Base-by-base conservation (phyloP, 2,113 vertebrate genomes). In the Pseudopipra pipra region DNA sequence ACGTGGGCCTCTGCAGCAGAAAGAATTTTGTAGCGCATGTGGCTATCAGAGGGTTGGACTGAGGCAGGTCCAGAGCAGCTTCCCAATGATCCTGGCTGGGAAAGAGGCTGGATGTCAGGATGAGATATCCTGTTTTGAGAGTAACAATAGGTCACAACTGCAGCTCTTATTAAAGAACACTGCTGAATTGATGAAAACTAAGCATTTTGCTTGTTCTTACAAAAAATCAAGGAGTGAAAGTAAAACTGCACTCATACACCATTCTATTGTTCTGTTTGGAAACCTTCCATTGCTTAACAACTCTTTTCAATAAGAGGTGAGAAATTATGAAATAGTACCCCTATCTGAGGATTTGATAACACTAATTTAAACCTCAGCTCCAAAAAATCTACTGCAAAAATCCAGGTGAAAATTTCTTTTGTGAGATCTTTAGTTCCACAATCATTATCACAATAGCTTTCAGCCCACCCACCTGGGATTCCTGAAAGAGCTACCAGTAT, bases 221-320 rank as follows among this genome's bases (percentile, higher is more conserved):
- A 96, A 92, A 84, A 97, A 86, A 84, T 96, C 95, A 96, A 35
- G 55, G 88, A 67, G 59, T 92, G 90, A 96, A 97, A 96, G 76
- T 93, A 84, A 93, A 92, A 93, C 85, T 83, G 82, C 67, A 71
- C 55, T 74, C 55, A 83, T 39, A 37, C 44, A 3, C 63, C 23
- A 47, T 92, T 72, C 86, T 76, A 94, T 96, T 95, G 93, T 96
- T 95, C 95, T 93, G 58, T 89, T 92, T 96, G 95, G 96, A 96
- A 94, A 82, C 39, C 67, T 90, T 94, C 88, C 75, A 86, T 35
- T 91, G 78, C 85, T 89, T 88, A 93, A 94, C 52, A 93, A 66
- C 12, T 19, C 65, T 80, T 79, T 93, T 85, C 71, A 72, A 31
- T 73, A 80, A 84, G 94, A 92, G 68, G 70, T 47, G 37, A 65